These are phyloP conservation scores for Latrodectus elegans DNA, from an alignment of 2,888 invertebrate species.

Conservation along the genomic window DNA sequence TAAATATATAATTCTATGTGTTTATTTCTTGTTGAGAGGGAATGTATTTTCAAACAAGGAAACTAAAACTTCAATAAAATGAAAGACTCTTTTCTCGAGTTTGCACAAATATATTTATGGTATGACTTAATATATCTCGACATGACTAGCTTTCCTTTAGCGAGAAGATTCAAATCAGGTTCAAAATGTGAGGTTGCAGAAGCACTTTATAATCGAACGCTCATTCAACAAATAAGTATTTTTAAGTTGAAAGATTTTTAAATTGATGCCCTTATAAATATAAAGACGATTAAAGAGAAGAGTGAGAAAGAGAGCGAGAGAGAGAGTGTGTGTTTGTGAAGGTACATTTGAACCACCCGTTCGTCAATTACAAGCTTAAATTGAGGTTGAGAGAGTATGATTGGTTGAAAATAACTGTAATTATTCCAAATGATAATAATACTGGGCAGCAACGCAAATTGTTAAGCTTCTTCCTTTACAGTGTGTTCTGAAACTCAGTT, in stretches of 20 bases:
- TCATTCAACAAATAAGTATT: no score
- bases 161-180: not conserved
- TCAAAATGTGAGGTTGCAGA: conserved; percentile 19
- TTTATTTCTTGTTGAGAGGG: no score
- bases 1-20: no score
- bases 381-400: conserved; percentile 38
- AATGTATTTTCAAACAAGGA: no score
- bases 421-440: conserved; percentile 63
- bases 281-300: conserved; percentile 19
- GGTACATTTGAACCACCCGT: not conserved
- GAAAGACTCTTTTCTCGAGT: no score
- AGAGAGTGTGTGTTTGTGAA: not conserved
- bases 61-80: no score
- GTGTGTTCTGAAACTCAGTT: conserved; percentile 14
- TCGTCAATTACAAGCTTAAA: conserved; percentile 54
- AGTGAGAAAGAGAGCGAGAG: not conserved
- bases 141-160: no score
- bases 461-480: conserved; percentile 33
- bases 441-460: conserved; percentile 44
- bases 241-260: no score
- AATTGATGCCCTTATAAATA: conserved; percentile 9
- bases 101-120: no score
- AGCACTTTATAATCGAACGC: not conserved
- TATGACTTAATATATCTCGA: no score
- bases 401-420: conserved; percentile 57